A percentile compares a stretch with the other conserved stretches of the same genome.
These are phyloP conservation scores for Oncorhynchus mykiss DNA, from an alignment of 2,113 vertebrate species.

Conservation along the genomic window DNA sequence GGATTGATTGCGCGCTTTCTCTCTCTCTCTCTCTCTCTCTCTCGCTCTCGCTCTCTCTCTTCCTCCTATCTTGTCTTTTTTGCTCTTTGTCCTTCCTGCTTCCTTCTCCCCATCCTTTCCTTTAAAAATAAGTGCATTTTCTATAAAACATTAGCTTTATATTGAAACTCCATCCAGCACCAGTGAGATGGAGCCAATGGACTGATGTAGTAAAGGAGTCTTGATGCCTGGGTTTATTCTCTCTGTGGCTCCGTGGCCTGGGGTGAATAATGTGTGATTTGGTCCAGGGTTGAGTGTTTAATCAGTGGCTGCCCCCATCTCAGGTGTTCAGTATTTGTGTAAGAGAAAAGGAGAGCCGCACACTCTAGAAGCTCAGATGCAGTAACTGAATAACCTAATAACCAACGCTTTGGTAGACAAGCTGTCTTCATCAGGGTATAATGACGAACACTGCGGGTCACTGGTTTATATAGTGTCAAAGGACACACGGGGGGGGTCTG, in stretches of 20 bases:
- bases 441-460: too few relatives aligned
- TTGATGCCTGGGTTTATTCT: neutral
- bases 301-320: neutral
- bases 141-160: too few relatives aligned
- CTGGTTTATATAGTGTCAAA: too few relatives aligned
- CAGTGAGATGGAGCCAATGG: slow-evolving; percentile 18
- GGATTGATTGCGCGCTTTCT: slow-evolving; percentile 66
- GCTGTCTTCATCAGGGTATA: too few relatives aligned
- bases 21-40: slow-evolving; percentile 46
- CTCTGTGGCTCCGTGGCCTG: neutral
- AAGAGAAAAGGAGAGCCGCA: too few relatives aligned
- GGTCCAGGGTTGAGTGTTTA: neutral
- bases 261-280: neutral
- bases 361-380: too few relatives aligned
- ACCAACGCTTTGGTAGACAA: too few relatives aligned
- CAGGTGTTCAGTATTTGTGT: neutral
- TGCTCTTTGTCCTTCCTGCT: neutral
- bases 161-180: slow-evolving; percentile 10
- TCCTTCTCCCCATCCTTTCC: slow-evolving; percentile 23
- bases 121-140: slow-evolving; percentile 22
- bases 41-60: slow-evolving; percentile 45
- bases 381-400: too few relatives aligned
- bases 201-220: neutral
- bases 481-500: too few relatives aligned
- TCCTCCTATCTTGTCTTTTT: neutral